Evolutionary conservation across 2,113 vertebrate species (phyloP).

Genomic region (Austrofundulus limnaeus): DNA sequence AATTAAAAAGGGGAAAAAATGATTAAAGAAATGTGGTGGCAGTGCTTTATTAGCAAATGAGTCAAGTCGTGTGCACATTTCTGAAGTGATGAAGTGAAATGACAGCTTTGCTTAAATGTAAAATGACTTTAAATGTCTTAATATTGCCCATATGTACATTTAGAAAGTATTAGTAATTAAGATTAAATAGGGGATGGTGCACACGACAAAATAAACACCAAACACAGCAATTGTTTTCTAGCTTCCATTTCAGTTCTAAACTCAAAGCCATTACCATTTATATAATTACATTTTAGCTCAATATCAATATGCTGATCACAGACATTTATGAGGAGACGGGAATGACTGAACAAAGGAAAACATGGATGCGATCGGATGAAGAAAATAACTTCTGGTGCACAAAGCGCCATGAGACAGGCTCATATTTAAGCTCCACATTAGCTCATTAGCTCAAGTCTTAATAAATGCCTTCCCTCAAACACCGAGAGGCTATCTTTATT

Average conservation of each 20-base stretch:
- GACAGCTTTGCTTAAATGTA: conserved; percentile 4
- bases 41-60: conserved; percentile 17
- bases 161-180: conserved; percentile 22
- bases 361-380: neutral
- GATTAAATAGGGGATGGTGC: conserved; percentile 5
- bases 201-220: conserved; percentile 15
- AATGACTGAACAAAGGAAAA: conserved; percentile 8
- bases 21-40: neutral
- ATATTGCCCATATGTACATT: conserved; percentile 3
- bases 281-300: conserved; percentile 10
- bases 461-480: conserved; percentile 4
- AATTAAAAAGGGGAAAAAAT: no score
- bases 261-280: neutral
- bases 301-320: conserved; percentile 2
- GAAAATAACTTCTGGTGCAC: conserved; percentile 10
- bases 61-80: no score
- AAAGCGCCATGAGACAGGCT: neutral
- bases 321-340: conserved; percentile 11
- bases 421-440: conserved; percentile 14
- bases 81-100: no score
- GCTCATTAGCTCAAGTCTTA: conserved; percentile 26
- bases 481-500: conserved; percentile 21
- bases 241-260: conserved; percentile 2
- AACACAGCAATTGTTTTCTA: neutral
- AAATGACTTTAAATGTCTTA: neutral